Evolutionary conservation across 2,113 vertebrate genomes (phyloP), one percentile per base, ranked within the genome.

Genomic region (Abramis brama): DNA sequence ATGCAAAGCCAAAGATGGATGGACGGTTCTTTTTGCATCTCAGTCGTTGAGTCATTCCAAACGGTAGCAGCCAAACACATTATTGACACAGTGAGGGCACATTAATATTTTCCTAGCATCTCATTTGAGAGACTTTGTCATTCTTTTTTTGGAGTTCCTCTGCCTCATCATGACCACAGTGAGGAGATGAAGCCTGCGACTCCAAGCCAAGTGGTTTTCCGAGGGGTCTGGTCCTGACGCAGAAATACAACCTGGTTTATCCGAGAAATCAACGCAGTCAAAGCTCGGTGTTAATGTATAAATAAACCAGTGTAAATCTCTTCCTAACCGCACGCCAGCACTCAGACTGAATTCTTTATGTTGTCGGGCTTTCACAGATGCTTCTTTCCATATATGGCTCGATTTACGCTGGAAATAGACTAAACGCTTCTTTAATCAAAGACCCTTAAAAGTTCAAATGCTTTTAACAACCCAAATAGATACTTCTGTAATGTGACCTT

Each of bases 1-100:
- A 55, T 79, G 75, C 50, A 30, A 52, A 68, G 70, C 76, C 77
- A 81, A 84, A 86, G 66, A 85, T 30, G 70, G 57, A 84, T 81
- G 45, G 82, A 74, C 55, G 25, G 81, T 84, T 81, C 79, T 79
- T 83, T 73, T 73, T 62, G 64, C 73, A 9, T 85, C 79, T 85
- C 52, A 85, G n/a, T 74, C 55, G 52, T 82, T 84, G 85, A 88
- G 55, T 91, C 68, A 87, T 79, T 90, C 74, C 82, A 79, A 90
- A 88, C 87, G 47, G 89, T 87, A 89, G 88, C 86, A 82, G 90
- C 90, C 91, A 91, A 88, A 85, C 86, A 88, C 87, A 90, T 91
- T 91, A 91, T 86, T 92, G 88, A 92, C 89, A 84, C 81, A 87
- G 91, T 77, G 81, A 90, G 75, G 78, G 84, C 79, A 90, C 77